Base-by-base conservation (phyloP, 2,888 invertebrate genomes). In the Cerastoderma edule region DNA sequence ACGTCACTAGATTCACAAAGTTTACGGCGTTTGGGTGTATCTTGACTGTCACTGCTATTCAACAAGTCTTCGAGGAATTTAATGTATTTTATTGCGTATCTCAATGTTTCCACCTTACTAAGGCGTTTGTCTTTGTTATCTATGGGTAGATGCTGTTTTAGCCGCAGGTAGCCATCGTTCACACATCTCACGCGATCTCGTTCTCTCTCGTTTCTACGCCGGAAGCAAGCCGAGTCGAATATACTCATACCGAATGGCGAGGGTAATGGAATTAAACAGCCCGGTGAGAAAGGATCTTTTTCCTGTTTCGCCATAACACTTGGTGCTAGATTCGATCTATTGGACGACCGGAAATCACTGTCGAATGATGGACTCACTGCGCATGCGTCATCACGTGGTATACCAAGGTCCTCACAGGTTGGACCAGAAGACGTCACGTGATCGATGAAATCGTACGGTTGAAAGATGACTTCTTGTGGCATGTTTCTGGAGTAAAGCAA, bases 81-180 rank as follows among this genome's bases (percentile, higher is more conserved):
- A n/a, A 92, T 92, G 73, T 92, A 92, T 28, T 87, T 79, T 53
- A 92, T 92, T 56, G 92, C 92, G n/a, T 84, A 75, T 30, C 91
- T 75, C 19, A 92, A 79, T 2, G 91, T 92, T 53, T 92, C 92
- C 28, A 92, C 92, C 84, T 92, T 92, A 67, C 92, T 92, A 24
- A 92, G 85, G 48, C 92, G 77, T 71, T 91, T 91, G 56, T 93
- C 92, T 68, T 90, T 90, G 67, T 90, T 88, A 54, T 86, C 86
- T 22, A 91, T 63, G 1, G 92, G 92, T 24, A 92, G 79, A 60
- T 91, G 91, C 39, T 90, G 85, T 78, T 85, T 89, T 10, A 92
- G 84, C 56, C 85, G 80, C 19, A 86, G 80, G 71, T 92, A 92
- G 1, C 92, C 92, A 13, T 92, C 92, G 75, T 92, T 92, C 16